Percentiles rank a stretch among this genome's conserved stretches.
These are phyloP conservation scores for Oscheius sp. DNA, from an alignment of 2,888 invertebrate genomes.

Conservation along the genomic window DNA sequence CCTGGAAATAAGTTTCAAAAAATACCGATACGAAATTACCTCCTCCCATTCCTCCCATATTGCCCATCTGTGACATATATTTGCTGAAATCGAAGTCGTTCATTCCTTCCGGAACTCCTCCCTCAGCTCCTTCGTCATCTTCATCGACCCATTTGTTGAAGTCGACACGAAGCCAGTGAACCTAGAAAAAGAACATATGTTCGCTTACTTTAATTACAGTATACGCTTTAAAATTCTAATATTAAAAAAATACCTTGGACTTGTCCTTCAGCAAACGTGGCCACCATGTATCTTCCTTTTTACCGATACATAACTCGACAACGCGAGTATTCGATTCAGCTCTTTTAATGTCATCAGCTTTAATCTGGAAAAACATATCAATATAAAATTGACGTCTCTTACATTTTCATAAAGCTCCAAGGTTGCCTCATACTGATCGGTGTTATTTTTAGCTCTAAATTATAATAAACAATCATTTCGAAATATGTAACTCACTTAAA, in stretches of 20 bases:
- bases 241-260: slow-evolving; percentile 77
- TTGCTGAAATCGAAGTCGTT: slow-evolving; percentile 54
- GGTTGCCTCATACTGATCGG: slow-evolving; percentile 86
- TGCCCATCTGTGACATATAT: slow-evolving; percentile 55
- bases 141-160: slow-evolving; percentile 98
- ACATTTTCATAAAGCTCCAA: slow-evolving; percentile 87
- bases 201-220: too few relatives aligned
- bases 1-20: neutral
- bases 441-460: slow-evolving; percentile 83
- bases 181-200: slow-evolving; percentile 24
- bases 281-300: slow-evolving; percentile 75
- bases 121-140: slow-evolving; percentile 87
- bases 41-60: slow-evolving; percentile 2
- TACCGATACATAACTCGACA: slow-evolving; percentile 60
- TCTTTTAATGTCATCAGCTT: slow-evolving; percentile 39
- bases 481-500: slow-evolving; percentile 53
- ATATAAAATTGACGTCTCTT: slow-evolving; percentile 9
- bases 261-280: slow-evolving; percentile 74
- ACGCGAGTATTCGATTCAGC: slow-evolving; percentile 48
- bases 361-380: slow-evolving; percentile 3
- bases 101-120: slow-evolving; percentile 72
- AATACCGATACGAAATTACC: neutral
- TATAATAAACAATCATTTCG: slow-evolving; percentile 33
- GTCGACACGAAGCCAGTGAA: slow-evolving; percentile 81
- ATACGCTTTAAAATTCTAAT: too few relatives aligned